Evolutionary conservation across 2,888 invertebrate species (phyloP).

Genomic region (Microplitis manilae): DNA sequence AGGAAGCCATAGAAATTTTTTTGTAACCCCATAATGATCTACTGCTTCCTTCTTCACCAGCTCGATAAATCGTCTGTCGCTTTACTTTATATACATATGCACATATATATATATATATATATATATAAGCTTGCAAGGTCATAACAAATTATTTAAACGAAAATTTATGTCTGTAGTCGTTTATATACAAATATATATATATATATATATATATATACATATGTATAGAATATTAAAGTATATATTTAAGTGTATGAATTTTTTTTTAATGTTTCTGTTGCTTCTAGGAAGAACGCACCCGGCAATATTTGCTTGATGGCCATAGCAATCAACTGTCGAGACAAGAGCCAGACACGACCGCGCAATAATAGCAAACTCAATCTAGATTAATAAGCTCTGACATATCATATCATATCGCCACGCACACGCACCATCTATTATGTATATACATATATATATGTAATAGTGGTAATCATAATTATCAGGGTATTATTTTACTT

Average conservation of each 20-base stretch:
- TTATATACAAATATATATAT: too few relatives aligned
- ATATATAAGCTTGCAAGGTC: conserved; percentile 15
- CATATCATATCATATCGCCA: conserved; percentile 42
- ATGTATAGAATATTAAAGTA: neutral
- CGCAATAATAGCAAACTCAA: conserved; percentile 69
- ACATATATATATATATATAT: conserved; percentile 7
- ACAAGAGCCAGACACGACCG: conserved; percentile 66
- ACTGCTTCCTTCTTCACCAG: conserved; percentile 58
- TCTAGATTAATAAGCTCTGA: conserved; percentile 68
- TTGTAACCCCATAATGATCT: conserved; percentile 63
- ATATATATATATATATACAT: neutral
- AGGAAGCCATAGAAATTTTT: conserved; percentile 69
- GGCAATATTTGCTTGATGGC: conserved; percentile 59
- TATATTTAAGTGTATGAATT: conserved; percentile 1
- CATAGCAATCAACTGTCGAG: conserved; percentile 66
- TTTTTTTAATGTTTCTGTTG: neutral
- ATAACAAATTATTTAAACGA: conserved; percentile 3
- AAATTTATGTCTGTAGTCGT: neutral
- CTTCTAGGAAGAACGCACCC: conserved; percentile 61
- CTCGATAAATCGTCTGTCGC: conserved; percentile 53
- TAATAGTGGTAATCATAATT: too few relatives aligned
- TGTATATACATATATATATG: neutral
- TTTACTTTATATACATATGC: conserved; percentile 11
- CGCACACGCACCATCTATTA: neutral
- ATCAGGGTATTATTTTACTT: too few relatives aligned